A percentile compares a stretch with the other conserved stretches of the same genome.
Evolutionary conservation across 2,797 vertebrate genomes (phyloP).

Genomic region (Gallinago nigripennis): DNA sequence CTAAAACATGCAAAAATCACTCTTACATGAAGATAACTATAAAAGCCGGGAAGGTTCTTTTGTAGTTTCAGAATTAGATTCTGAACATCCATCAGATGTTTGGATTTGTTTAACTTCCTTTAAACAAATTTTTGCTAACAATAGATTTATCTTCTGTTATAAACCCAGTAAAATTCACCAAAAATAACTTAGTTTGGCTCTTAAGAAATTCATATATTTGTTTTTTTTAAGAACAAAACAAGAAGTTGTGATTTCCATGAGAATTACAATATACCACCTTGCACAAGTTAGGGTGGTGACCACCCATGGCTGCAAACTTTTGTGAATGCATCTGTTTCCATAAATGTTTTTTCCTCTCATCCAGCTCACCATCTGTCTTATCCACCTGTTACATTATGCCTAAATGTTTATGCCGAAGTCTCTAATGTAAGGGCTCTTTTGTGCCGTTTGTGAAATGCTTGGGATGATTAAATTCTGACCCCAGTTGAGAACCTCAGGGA

Average conservation of each 20-base stretch:
- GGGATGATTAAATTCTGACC: background rate
- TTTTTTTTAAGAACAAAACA: background rate
- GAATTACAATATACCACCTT: background rate
- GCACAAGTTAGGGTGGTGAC: background rate
- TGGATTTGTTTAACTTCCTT: too few relatives aligned
- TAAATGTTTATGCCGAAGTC: background rate
- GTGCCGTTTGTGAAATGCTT: background rate
- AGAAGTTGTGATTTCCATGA: background rate
- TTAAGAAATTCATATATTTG: background rate
- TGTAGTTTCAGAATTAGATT: background rate
- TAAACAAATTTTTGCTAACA: background rate
- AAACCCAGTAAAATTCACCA: background rate
- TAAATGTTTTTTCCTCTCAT: background rate
- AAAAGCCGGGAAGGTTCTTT: background rate
- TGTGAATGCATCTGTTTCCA: background rate
- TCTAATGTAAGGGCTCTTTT: background rate
- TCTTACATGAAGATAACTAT: background rate
- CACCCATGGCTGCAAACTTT: background rate
- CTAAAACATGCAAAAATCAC: background rate
- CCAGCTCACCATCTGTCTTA: background rate
- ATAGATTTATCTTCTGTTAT: background rate
- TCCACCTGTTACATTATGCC: background rate
- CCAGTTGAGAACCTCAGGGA: background rate
- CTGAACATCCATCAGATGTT: too few relatives aligned
- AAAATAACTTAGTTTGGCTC: fast-evolving